phyloP scores from a whole-genome alignment of 2,113 vertebrate genomes.

The Raja brachyura region DNA sequence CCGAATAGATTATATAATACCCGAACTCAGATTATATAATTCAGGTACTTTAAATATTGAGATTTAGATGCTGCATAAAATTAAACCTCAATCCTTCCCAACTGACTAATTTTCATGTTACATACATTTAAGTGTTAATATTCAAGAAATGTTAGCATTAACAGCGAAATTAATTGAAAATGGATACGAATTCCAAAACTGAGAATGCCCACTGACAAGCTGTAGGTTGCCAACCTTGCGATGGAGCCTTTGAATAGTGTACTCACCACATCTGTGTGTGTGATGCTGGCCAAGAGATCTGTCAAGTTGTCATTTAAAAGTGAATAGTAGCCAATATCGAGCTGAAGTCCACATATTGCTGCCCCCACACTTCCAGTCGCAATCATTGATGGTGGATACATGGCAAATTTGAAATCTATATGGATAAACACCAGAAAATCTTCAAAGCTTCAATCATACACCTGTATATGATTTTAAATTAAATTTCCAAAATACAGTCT shows the following conservation, averaged over 20 bases:
- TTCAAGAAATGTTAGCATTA: background rate
- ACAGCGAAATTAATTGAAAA: background rate
- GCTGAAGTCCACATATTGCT: constrained; percentile 84
- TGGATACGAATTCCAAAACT: background rate
- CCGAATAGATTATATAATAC: too few relatives aligned
- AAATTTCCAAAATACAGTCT: background rate
- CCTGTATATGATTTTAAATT: background rate
- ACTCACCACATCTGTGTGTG: constrained; percentile 93
- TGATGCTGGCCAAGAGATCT: constrained; percentile 87
- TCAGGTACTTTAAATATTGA: background rate
- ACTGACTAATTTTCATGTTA: background rate
- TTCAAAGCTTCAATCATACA: background rate
- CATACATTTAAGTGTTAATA: background rate
- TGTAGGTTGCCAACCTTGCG: background rate
- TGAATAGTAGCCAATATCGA: constrained; percentile 65
- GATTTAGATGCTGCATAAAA: background rate
- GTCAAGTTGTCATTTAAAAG: constrained; percentile 72
- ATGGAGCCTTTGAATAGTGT: background rate
- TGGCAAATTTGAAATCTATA: constrained; percentile 86
- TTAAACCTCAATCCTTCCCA: background rate
- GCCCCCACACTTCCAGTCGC: constrained; percentile 89
- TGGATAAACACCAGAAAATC: constrained; percentile 38
- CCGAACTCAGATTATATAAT: background rate
- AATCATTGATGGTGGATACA: constrained; percentile 95
- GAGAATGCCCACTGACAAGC: background rate